A percentile compares a stretch with the other conserved stretches of the same genome.
Evolutionary conservation across 1,140 invertebrate species (phyloP).

Genomic region (Drosophila sp.): DNA sequence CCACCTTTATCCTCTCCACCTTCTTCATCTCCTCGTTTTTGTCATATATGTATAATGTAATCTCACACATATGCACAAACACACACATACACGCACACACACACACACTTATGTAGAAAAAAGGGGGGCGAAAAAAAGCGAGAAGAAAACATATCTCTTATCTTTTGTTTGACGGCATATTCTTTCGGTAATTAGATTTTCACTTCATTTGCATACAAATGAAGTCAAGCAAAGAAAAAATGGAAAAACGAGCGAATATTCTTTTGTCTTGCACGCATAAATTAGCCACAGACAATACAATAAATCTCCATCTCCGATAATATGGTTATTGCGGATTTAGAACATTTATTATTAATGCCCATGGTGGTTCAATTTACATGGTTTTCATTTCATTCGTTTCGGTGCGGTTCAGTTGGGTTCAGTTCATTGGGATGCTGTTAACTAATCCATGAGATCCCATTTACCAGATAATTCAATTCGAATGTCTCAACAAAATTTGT

Average conservation of each 20-base stretch:
- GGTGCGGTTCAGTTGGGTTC: neutral
- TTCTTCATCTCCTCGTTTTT: neutral
- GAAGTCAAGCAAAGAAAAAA: conserved; percentile 27
- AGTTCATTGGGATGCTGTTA: neutral
- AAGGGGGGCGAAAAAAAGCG: conserved; percentile 23
- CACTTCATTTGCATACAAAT: conserved; percentile 78
- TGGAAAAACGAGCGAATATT: conserved; percentile 35
- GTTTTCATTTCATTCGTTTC: conserved; percentile 43
- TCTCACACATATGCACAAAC: conserved; percentile 49
- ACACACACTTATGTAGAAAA: conserved; percentile 16
- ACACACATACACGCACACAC: conserved; percentile 10
- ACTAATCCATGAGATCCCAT: conserved; percentile 41
- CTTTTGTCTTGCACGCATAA: conserved; percentile 56
- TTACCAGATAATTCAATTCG: conserved; percentile 63
- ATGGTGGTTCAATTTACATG: conserved; percentile 27
- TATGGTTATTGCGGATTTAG: neutral
- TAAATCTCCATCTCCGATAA: conserved; percentile 14
- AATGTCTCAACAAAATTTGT: conserved; percentile 52
- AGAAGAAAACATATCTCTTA: conserved; percentile 58
- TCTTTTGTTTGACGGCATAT: conserved; percentile 62
- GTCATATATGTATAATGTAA: conserved; percentile 61
- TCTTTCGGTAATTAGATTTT: conserved; percentile 73
- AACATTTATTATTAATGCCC: conserved; percentile 22
- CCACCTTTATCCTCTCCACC: conserved; percentile 1
- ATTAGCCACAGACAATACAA: conserved; percentile 43